phyloP scores from a whole-genome alignment of 2,888 invertebrate genomes.

The Gonocerus acuteangulatus region DNA sequence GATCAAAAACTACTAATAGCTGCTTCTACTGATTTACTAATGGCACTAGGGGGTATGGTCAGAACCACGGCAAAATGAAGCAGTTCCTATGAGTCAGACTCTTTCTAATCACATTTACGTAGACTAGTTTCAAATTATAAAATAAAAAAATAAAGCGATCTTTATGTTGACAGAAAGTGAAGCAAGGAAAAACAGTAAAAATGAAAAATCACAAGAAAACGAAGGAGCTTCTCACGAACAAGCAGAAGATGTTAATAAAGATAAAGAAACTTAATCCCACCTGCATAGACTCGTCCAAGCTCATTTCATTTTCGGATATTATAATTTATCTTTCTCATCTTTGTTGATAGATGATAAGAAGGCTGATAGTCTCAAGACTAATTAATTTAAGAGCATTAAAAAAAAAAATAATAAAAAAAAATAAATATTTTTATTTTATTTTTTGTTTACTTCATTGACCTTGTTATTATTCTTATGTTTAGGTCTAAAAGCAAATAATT shows the following conservation, averaged over 20 bases:
- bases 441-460: neutral
- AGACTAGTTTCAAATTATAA: too few relatives aligned
- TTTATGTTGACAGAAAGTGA: neutral
- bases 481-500: neutral
- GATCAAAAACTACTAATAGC: too few relatives aligned
- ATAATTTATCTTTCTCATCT: conserved; percentile 3
- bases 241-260: conserved; percentile 4
- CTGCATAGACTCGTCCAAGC: conserved; percentile 4
- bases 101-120: too few relatives aligned
- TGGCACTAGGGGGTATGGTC: too few relatives aligned
- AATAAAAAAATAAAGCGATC: too few relatives aligned
- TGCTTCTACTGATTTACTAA: too few relatives aligned
- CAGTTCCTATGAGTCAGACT: too few relatives aligned
- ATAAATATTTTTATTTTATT: neutral
- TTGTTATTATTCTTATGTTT: neutral
- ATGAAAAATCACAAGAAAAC: neutral
- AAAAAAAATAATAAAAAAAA: neutral
- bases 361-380: conserved; percentile 15
- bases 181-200: conserved; percentile 1
- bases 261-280: conserved; percentile 11
- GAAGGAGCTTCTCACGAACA: neutral
- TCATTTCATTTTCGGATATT: neutral
- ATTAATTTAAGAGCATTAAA: neutral
- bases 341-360: conserved; percentile 13
- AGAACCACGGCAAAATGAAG: too few relatives aligned